These are phyloP conservation scores for Mactromeris polynyma DNA, from an alignment of 2,888 invertebrate genomes.

Conservation along the genomic window DNA sequence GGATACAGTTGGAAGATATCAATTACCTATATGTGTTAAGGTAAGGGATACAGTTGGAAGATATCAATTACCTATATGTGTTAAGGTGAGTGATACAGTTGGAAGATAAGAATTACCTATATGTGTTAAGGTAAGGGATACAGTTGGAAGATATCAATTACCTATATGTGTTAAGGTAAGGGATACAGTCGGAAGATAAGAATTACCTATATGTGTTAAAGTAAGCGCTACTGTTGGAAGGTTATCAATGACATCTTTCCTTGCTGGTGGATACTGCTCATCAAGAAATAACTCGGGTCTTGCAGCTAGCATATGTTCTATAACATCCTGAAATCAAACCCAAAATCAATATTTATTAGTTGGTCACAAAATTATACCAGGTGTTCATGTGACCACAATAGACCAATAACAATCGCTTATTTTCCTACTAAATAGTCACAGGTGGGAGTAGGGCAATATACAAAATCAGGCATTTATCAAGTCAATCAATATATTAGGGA, in stretches of 20 bases:
- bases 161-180: not conserved
- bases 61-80: not conserved
- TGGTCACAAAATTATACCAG: too few relatives aligned
- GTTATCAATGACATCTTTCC: slow-evolving; percentile 70
- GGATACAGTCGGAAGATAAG: slow-evolving; percentile 34
- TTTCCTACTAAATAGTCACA: too few relatives aligned
- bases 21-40: not conserved
- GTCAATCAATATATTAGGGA: too few relatives aligned
- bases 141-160: not conserved
- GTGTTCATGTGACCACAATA: too few relatives aligned
- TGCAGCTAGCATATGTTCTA: slow-evolving; percentile 82
- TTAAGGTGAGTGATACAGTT: not conserved
- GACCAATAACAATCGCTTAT: too few relatives aligned
- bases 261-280: slow-evolving; percentile 80
- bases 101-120: not conserved
- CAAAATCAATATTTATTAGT: not conserved
- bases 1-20: not conserved
- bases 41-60: not conserved
- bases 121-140: not conserved
- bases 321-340: slow-evolving; percentile 78
- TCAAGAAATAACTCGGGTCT: slow-evolving; percentile 81
- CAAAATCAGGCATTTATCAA: too few relatives aligned
- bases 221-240: slow-evolving; percentile 67
- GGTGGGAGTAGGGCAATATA: too few relatives aligned
- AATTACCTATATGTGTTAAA: slow-evolving; percentile 69